Evolutionary conservation across 2,797 vertebrate genomes (phyloP).

Genomic region (Scolopax bukidnonensis): DNA sequence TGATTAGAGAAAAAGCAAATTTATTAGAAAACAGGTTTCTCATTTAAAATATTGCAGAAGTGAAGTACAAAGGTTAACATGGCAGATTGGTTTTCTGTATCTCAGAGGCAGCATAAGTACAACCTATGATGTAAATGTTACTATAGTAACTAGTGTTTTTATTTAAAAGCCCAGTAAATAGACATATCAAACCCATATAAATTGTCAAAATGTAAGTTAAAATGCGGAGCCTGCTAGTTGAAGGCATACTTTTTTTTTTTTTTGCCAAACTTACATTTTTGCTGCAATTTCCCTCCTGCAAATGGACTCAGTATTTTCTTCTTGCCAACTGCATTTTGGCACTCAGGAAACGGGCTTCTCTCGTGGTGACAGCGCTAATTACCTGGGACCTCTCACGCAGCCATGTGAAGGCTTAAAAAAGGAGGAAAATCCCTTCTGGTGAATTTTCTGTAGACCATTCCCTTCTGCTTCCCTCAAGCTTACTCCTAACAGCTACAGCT

Average conservation of each 20-base stretch:
- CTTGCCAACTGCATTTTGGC: neutral
- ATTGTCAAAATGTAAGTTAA: constrained; percentile 23
- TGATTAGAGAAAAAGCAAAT: neutral
- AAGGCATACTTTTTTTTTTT: neutral
- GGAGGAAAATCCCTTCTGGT: neutral
- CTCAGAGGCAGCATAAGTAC: constrained; percentile 25
- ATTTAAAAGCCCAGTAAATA: constrained; percentile 61
- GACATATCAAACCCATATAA: constrained; percentile 17
- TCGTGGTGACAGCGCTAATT: neutral
- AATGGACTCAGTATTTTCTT: neutral
- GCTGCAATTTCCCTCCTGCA: neutral
- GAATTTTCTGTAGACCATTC: neutral
- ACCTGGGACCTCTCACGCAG: neutral
- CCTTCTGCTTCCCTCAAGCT: neutral
- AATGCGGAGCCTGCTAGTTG: neutral
- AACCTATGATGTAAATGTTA: constrained; percentile 68
- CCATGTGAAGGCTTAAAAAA: neutral
- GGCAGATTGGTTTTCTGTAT: constrained; percentile 35
- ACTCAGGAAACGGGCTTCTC: neutral
- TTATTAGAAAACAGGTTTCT: constrained; percentile 9
- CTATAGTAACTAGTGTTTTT: constrained; percentile 67
- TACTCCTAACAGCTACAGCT: neutral
- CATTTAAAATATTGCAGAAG: neutral
- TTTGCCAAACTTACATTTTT: neutral
- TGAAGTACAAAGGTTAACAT: constrained; percentile 8